Base-by-base conservation (phyloP, 2,113 vertebrate species). In the Phalacrocorax carbo region DNA sequence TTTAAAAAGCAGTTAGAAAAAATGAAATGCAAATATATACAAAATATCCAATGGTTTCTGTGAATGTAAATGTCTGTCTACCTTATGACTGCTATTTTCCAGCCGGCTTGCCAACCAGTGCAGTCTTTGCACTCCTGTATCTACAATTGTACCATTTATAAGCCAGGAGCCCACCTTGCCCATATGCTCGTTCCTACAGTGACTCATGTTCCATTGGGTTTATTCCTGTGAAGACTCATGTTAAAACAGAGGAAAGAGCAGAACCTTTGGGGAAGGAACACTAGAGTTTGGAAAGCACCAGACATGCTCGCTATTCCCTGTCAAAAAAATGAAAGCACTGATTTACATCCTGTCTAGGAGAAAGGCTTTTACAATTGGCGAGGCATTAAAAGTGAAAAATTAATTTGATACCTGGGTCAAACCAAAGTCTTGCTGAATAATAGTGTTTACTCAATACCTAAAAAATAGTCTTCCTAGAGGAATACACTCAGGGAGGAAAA, bases 91-190 rank as follows among this genome's bases (percentile, higher is more conserved):
- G 78, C 83, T 57, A 3, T 90, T 96, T 97, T 95, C 95, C 97
- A 97, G 62, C 88, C 93, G 87, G 94, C 65, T 89, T 82, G 95
- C 96, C 94, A 96, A 40, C 66, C 81, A 73, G 94, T 2, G 15
- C 91, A 85, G 88, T 4, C 88, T 38, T 27, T 38, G 86, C 81
- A 1, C 83, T 95, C n/a, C 95, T 85, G 17, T 80, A 91, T 79
- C 96, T 96, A 95, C 95, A 96, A 82, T 88, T 94, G 91, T 95
- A 38, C 96, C 93, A 83, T 96, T 97, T 94, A 95, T 95, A 96
- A 97, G 86, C 13, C 93, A 82, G 77, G 76, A 92, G 88, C 94
- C 94, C 96, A 97, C 93, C 95, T 96, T 72, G 17, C 78, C 88
- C 70, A 0, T 14, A 25, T 0, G 4, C 91, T 79, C 68, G 88